Conservation (phyloP, 2,113 vertebrate species). For the Oncorhynchus masou region DNA sequence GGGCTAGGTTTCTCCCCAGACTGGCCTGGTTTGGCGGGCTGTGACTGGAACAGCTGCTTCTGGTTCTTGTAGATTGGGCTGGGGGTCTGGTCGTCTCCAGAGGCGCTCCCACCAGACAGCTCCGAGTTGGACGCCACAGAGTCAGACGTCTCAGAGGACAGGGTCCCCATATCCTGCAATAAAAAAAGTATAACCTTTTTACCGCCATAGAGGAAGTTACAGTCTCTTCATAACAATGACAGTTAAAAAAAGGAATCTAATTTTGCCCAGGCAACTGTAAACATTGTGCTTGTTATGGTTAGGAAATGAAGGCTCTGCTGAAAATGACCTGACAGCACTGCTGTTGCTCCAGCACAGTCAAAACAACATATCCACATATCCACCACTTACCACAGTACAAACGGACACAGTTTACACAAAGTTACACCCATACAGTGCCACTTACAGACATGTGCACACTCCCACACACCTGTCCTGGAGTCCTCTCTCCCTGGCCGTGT, state of each 20-base stretch:
- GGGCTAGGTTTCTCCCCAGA: slow-evolving; percentile 13
- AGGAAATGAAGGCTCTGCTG: not conserved
- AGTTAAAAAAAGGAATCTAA: not conserved
- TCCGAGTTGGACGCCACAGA: slow-evolving; percentile 46
- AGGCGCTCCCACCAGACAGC: slow-evolving; percentile 58
- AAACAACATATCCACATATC: too few species aligned
- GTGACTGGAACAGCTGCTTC: not conserved
- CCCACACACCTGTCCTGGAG: slow-evolving; percentile 37
- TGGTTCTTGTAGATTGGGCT: slow-evolving; percentile 50
- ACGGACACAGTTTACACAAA: not conserved
- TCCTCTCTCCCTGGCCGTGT: slow-evolving; percentile 16
- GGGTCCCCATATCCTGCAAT: slow-evolving; percentile 49
- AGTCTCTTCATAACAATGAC: too few species aligned
- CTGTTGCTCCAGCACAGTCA: too few species aligned
- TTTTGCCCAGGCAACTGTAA: not conserved
- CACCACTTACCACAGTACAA: not conserved
- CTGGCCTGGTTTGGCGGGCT: not conserved
- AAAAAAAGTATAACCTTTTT: not conserved
- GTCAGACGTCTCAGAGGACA: slow-evolving; percentile 58
- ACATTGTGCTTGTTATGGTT: not conserved
- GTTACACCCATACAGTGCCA: not conserved
- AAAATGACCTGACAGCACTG: too few species aligned
- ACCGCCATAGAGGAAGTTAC: too few species aligned
- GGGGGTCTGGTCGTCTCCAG: slow-evolving; percentile 48
- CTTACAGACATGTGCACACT: not conserved